phyloP scores from a whole-genome alignment of 2,797 vertebrate genomes.

The Rhyacichthys aspro region DNA sequence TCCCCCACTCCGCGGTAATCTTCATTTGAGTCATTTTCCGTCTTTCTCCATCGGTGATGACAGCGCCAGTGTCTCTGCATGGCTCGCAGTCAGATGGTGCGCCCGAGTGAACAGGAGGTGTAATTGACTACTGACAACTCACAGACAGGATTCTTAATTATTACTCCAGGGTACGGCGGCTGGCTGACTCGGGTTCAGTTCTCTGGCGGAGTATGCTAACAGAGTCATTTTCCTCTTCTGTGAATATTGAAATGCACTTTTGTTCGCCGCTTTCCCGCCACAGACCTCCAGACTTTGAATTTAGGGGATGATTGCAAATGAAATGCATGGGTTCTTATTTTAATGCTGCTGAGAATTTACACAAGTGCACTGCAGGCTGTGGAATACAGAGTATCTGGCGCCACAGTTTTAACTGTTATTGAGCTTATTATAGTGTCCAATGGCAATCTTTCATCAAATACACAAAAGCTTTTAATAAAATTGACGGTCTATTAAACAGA shows the following conservation, averaged over 20 bases:
- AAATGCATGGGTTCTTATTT: slow-evolving; percentile 56
- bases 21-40: slow-evolving; percentile 79
- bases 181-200: slow-evolving; percentile 72
- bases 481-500: background rate
- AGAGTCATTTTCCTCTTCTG: slow-evolving; percentile 69
- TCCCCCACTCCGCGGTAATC: slow-evolving; percentile 77
- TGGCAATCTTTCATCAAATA: slow-evolving; percentile 29
- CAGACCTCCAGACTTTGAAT: slow-evolving; percentile 63
- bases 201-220: slow-evolving; percentile 70
- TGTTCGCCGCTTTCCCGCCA: slow-evolving; percentile 58
- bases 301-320: slow-evolving; percentile 62
- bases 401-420: slow-evolving; percentile 26
- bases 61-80: slow-evolving; percentile 69
- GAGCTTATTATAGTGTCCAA: slow-evolving; percentile 28
- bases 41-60: slow-evolving; percentile 75
- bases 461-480: slow-evolving; percentile 32
- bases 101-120: slow-evolving; percentile 76
- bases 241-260: slow-evolving; percentile 76
- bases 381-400: slow-evolving; percentile 26
- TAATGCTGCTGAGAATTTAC: slow-evolving; percentile 48
- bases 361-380: slow-evolving; percentile 42
- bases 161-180: slow-evolving; percentile 78
- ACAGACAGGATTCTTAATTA: slow-evolving; percentile 83
- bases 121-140: slow-evolving; percentile 85
- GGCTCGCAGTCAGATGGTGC: slow-evolving; percentile 75